These are phyloP conservation scores for Eleutherodactylus coqui DNA, from an alignment of 2,797 vertebrate species.

Conservation along the genomic window DNA sequence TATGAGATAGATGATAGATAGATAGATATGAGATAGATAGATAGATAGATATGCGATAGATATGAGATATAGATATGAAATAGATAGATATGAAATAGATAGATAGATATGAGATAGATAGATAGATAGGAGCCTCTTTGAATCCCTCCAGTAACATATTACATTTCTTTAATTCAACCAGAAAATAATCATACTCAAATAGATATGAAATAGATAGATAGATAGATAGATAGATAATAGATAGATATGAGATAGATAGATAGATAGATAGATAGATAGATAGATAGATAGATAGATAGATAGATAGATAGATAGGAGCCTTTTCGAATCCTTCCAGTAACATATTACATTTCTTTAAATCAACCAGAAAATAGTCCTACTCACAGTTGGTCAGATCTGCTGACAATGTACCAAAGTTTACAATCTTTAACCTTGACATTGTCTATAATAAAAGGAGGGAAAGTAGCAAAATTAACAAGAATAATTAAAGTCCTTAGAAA, in stretches of 20 bases:
- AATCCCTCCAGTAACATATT: background rate
- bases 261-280: background rate
- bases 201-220: too few relatives aligned
- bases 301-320: background rate
- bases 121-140: background rate
- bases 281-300: background rate
- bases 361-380: background rate
- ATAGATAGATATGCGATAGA: too few relatives aligned
- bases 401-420: background rate
- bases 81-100: background rate
- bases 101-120: background rate
- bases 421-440: conserved; percentile 6
- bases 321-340: background rate
- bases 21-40: too few relatives aligned
- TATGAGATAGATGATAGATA: too few relatives aligned
- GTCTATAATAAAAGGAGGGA: background rate
- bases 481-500: background rate
- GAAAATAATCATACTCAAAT: background rate
- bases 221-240: too few relatives aligned
- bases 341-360: background rate
- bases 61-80: too few relatives aligned
- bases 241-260: background rate
- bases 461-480: background rate
- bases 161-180: background rate
- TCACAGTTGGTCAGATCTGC: conserved; percentile 8